Base-by-base conservation (phyloP, 2,888 invertebrate species). In the Euphydryas editha region DNA sequence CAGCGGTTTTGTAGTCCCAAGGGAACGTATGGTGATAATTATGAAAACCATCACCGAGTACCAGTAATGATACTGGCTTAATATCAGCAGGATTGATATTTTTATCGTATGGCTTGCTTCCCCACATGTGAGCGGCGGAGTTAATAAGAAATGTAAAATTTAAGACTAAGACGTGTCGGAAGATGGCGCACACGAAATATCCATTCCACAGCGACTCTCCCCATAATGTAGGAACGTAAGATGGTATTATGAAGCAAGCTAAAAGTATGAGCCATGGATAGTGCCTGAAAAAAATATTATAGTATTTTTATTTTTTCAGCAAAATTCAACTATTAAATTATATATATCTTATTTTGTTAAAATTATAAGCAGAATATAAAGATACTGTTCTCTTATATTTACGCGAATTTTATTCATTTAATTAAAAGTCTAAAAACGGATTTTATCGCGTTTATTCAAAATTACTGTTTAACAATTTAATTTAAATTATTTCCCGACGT, bases 81-180 rank as follows among this genome's bases (percentile, higher is more conserved):
- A 95, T 96, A 84, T 97, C 95, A 0, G 95, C 90, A 0, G 97
- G 96, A 79, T 95, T 95, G 77, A 97, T 95, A 86, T 87, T 83
- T 93, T 93, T 95, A 82, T 98, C 96, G 79, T 96, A 96, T 20
- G 96, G 96, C 76, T 94, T 95, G 75, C 90, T 89, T 61, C 96
- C 96, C 91, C 94, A 96, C 78, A 95, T 92, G 86, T 98, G 98
- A 13, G 98, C 98, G 0, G 96, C 96, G 70, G 97, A 97, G 91
- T 98, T 98, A 46, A 98, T 97, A 67, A 97, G 90, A 98, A 98
- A 98, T 4, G 98, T 98, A 64, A 95, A 95, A 84, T 98, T 96
- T 62, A 98, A 93, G 0, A 95, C 95, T 78, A 95, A 94, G 39
- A 95, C 94, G 89, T 97, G 98, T 60, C 98, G 94, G 83, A 97